Conservation (phyloP, 2,113 vertebrate genomes). For the Spea bombifrons region DNA sequence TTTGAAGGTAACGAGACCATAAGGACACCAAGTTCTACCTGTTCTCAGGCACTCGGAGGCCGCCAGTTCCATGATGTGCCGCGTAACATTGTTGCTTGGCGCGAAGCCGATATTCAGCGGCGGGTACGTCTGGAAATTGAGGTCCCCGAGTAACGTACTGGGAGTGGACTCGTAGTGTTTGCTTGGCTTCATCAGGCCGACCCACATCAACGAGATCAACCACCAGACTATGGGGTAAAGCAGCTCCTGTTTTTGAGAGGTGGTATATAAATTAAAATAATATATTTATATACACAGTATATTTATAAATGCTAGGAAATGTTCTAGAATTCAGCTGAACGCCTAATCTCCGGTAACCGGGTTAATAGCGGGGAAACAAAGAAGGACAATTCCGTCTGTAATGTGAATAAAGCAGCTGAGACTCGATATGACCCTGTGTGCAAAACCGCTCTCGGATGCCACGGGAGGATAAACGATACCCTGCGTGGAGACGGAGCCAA, state of each 20-base stretch:
- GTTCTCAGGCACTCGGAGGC: constrained; percentile 62
- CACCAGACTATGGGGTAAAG: constrained; percentile 72
- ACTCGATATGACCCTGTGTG: constrained; percentile 5
- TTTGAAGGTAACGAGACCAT: not conserved
- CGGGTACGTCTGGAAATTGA: constrained; percentile 57
- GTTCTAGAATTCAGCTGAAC: too few relatives aligned
- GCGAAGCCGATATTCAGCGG: constrained; percentile 64
- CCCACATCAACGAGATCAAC: constrained; percentile 70
- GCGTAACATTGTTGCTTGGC: constrained; percentile 51
- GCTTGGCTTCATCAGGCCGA: constrained; percentile 74
- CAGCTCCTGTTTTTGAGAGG: constrained; percentile 59
- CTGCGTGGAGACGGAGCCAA: not conserved
- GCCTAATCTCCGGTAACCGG: too few relatives aligned
- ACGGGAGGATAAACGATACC: constrained; percentile 17
- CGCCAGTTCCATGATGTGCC: constrained; percentile 66
- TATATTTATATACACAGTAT: too few relatives aligned
- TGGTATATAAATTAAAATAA: too few relatives aligned
- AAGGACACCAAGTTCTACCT: constrained; percentile 54
- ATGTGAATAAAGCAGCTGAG: not conserved
- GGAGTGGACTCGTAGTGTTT: constrained; percentile 58
- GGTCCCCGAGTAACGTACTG: constrained; percentile 56
- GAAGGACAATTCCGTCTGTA: not conserved
- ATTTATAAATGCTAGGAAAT: too few relatives aligned
- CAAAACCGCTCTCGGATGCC: not conserved
- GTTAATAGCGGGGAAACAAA: too few relatives aligned